Conservation (phyloP, 2,113 vertebrate genomes). For the Indri indri region DNA sequence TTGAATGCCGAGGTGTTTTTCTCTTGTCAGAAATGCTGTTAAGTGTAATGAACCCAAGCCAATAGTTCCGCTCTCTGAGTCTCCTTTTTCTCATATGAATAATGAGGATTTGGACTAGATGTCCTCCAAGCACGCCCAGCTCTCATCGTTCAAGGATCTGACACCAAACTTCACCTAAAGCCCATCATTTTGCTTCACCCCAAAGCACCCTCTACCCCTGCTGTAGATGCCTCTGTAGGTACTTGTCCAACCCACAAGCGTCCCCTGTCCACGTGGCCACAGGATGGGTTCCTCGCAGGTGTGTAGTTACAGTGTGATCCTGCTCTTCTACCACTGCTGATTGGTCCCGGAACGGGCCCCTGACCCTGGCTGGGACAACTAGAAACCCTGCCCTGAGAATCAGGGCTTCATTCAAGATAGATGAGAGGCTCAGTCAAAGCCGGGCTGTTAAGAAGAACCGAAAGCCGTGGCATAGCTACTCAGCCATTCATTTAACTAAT, state of each 20-base stretch:
- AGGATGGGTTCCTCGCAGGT: not conserved
- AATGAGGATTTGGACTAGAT: not conserved
- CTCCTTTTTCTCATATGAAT: not conserved
- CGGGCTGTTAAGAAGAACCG: not conserved
- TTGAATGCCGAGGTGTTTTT: not conserved
- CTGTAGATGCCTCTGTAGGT: not conserved
- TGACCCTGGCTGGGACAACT: not conserved
- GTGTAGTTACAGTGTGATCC: accelerated
- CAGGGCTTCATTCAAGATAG: not conserved
- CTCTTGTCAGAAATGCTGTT: conserved; percentile 1
- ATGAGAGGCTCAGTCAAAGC: not conserved
- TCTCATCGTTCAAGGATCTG: not conserved
- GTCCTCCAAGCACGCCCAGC: not conserved
- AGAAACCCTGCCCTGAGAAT: not conserved
- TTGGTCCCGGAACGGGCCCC: not conserved
- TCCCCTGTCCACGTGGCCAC: not conserved
- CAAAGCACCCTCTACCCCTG: not conserved
- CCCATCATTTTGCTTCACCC: not conserved
- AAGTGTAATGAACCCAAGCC: not conserved
- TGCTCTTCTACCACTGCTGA: no score
- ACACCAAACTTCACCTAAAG: not conserved
- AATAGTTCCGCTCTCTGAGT: not conserved
- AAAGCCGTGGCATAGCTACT: not conserved
- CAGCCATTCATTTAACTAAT: accelerated
- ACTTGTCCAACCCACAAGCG: not conserved